A percentile compares a stretch with the other conserved stretches of the same genome.
Evolutionary conservation across 2,888 invertebrate species (phyloP).

Genomic region (Mellilla xanthometata): DNA sequence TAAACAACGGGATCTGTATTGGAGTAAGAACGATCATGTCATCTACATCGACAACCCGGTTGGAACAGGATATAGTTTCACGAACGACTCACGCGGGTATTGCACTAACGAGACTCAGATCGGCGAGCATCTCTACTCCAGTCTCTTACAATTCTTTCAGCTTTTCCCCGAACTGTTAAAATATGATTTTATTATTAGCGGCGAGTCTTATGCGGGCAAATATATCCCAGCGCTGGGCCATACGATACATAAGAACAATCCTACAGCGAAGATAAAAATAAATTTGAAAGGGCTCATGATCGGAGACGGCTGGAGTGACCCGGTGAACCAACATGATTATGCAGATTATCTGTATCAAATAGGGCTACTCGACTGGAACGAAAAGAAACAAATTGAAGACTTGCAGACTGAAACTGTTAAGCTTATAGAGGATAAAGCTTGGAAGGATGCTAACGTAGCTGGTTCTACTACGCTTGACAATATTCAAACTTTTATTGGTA

Average conservation of each 20-base stretch:
- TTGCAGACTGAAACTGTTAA: slow-evolving; percentile 81
- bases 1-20: slow-evolving; percentile 86
- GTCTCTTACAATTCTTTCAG: slow-evolving; percentile 90
- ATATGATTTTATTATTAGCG: slow-evolving; percentile 92
- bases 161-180: slow-evolving; percentile 89
- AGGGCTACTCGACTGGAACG: slow-evolving; percentile 86
- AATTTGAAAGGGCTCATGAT: slow-evolving; percentile 85
- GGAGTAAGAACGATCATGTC: slow-evolving; percentile 90
- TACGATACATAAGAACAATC: slow-evolving; percentile 82
- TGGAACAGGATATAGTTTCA: slow-evolving; percentile 95
- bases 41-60: slow-evolving; percentile 97
- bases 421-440: slow-evolving; percentile 85
- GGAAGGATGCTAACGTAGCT: slow-evolving; percentile 78
- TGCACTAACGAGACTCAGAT: slow-evolving; percentile 90
- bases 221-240: slow-evolving; percentile 89
- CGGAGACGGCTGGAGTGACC: slow-evolving; percentile 91
- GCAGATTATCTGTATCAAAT: slow-evolving; percentile 90
- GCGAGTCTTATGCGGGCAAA: slow-evolving; percentile 94
- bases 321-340: slow-evolving; percentile 89
- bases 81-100: slow-evolving; percentile 88
- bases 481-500: not conserved
- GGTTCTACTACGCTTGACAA: not conserved
- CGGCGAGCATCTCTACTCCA: slow-evolving; percentile 89
- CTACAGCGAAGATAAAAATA: not conserved
- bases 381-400: slow-evolving; percentile 79